Evolutionary conservation across 2,113 vertebrate species (phyloP).

Genomic region (Myotis davidii): DNA sequence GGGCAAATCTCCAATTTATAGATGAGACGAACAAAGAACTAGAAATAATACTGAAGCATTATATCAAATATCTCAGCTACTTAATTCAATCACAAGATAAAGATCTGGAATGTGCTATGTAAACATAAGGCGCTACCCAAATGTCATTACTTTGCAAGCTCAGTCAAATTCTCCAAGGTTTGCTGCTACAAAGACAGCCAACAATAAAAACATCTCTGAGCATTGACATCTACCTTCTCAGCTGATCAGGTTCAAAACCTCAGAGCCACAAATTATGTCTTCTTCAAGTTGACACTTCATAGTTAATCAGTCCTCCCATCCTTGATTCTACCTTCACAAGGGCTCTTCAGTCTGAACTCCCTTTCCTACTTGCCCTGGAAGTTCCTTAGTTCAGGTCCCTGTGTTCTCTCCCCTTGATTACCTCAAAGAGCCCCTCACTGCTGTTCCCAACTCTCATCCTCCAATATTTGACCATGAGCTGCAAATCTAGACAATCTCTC

Average conservation of each 20-base stretch:
- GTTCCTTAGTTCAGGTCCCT: not conserved
- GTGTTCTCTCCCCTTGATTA: not conserved
- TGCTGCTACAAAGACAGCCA: not conserved
- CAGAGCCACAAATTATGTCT: not conserved
- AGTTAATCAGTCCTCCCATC: not conserved
- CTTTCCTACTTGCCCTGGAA: not conserved
- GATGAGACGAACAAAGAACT: constrained; percentile 21
- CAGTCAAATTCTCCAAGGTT: not conserved
- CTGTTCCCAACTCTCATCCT: not conserved
- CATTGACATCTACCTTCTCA: not conserved
- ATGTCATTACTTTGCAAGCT: not conserved
- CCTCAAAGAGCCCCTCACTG: not conserved
- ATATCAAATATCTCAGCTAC: not conserved
- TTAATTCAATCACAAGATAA: constrained; percentile 6
- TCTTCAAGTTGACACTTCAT: not conserved
- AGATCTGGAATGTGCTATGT: not conserved
- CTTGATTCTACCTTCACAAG: not conserved
- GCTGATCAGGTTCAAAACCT: not conserved
- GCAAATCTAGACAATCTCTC: not conserved
- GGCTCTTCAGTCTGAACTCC: not conserved
- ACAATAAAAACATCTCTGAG: not conserved
- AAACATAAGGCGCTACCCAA: not conserved
- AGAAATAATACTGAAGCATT: not conserved
- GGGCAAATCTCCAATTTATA: not conserved
- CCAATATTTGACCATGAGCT: not conserved